phyloP scores from a whole-genome alignment of 1,140 invertebrate genomes.

The Scaptomyza graminum region DNA sequence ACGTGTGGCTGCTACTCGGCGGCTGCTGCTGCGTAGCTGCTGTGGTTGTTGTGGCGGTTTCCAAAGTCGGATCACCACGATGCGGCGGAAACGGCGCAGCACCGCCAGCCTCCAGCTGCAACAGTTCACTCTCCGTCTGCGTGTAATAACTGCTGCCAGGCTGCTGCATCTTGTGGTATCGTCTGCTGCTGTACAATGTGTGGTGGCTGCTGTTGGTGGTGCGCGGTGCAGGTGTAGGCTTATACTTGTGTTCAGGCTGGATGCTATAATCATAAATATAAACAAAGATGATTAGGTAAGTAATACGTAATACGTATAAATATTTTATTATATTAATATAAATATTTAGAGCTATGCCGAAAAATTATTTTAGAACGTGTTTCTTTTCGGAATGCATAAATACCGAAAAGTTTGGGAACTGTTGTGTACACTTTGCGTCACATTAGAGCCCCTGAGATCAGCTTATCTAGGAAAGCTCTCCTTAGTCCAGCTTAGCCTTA shows the following conservation, averaged over 20 bases:
- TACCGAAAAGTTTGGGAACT: too few species aligned
- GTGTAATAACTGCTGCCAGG: conserved; percentile 80
- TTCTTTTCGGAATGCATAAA: too few species aligned
- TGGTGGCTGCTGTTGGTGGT: conserved; percentile 19
- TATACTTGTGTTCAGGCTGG: conserved; percentile 48
- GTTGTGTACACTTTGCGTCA: too few species aligned
- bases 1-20: conserved; percentile 32
- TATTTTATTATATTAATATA: too few species aligned
- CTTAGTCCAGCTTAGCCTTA: too few species aligned
- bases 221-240: conserved; percentile 71
- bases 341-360: too few species aligned
- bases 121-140: conserved; percentile 78
- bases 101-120: conserved; percentile 76
- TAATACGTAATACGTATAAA: too few species aligned
- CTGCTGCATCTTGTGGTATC: conserved; percentile 69
- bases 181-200: not conserved
- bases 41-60: conserved; percentile 42
- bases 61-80: conserved; percentile 25
- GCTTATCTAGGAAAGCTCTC: too few species aligned
- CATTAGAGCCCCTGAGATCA: too few species aligned
- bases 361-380: too few species aligned
- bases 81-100: conserved; percentile 45
- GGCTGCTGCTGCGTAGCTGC: conserved; percentile 29
- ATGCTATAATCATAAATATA: conserved; percentile 37
- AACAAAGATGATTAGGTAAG: conserved; percentile 4